Base-by-base conservation (phyloP, 30 jellyfish, hydroid and myxozoan species). In the Aurelia aurita region DNA sequence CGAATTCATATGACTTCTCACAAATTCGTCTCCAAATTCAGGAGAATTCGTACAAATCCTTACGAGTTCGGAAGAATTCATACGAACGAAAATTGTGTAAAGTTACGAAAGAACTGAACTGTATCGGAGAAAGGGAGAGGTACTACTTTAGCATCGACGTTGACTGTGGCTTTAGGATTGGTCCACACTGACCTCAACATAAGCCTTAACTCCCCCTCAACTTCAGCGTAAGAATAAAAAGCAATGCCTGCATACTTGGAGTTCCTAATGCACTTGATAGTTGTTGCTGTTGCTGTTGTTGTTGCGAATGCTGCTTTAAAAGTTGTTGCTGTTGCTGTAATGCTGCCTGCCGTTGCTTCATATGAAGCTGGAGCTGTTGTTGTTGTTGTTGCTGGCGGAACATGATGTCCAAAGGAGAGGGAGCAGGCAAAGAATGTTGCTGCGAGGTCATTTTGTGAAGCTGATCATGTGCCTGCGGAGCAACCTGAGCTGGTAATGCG, bases 281-380 rank as follows among this genome's bases (percentile, higher is more conserved):
- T 68, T 85, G 95, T 58, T 87, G 90, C 19, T 80, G 86, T 34
- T 71, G 88, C 54, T 69, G 86, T 39, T 84, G 94, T 35, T 84
- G 82, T 54, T 83, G 90, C 68, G 67, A 81, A 45, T 80, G 90
- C 82, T 65, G 82, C 83, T 25, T 14, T 7, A 47, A 15, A 5
- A 25, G 96, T 39, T 87, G 86, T 49, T 74, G 78, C 13, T 54
- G 75, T 19, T 47, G 86, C 12, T 67, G 85, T 66, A 44, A 71
- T 47, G 32, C 83, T 34, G 61, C 60, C 23, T 58, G 82, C 16
- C 47, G 74, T 27, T 67, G 81, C 61, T 55, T 74, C 67, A 69
- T 53, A 16, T 82, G 85, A 23, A 28, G 85, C 55, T 61, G 74
- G 31, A 80, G 77, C 59, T 65, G 73, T 11, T 55, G 82, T 35